phyloP scores from a whole-genome alignment of 2,113 vertebrate species.

The Prolemur simus region DNA sequence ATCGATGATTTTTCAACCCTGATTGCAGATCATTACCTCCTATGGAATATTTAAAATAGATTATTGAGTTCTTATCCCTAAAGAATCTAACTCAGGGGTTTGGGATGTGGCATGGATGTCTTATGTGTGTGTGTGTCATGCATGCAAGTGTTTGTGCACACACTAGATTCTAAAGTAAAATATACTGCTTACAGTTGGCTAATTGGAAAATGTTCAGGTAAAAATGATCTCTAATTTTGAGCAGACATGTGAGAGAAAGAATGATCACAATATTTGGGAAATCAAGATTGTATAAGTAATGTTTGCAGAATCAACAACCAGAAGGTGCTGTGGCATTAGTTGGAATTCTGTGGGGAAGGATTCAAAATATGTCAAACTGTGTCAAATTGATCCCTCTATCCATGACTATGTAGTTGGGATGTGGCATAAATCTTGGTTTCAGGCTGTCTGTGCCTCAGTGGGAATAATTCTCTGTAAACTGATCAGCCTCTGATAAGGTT shows the following conservation, averaged over 20 bases:
- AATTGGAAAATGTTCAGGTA: neutral
- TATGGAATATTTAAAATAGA: neutral
- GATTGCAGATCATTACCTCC: neutral
- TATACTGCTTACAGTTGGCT: neutral
- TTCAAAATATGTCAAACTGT: neutral
- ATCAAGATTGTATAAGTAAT: neutral
- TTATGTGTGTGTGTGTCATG: neutral
- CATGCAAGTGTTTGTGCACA: accelerated
- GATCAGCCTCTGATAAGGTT: neutral
- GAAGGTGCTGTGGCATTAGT: neutral
- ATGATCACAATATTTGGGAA: neutral
- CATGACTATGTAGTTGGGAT: neutral
- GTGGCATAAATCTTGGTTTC: neutral
- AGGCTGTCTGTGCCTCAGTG: neutral
- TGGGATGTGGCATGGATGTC: neutral
- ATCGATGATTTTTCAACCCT: neutral
- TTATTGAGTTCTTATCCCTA: neutral
- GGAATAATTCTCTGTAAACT: neutral
- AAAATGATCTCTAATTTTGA: neutral
- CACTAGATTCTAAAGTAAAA: neutral
- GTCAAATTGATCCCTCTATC: neutral
- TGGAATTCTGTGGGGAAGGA: neutral
- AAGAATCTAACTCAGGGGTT: neutral
- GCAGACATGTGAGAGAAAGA: neutral
- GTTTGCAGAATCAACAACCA: neutral